phyloP scores from a whole-genome alignment of 2,888 invertebrate genomes.

The Neria commutata region DNA sequence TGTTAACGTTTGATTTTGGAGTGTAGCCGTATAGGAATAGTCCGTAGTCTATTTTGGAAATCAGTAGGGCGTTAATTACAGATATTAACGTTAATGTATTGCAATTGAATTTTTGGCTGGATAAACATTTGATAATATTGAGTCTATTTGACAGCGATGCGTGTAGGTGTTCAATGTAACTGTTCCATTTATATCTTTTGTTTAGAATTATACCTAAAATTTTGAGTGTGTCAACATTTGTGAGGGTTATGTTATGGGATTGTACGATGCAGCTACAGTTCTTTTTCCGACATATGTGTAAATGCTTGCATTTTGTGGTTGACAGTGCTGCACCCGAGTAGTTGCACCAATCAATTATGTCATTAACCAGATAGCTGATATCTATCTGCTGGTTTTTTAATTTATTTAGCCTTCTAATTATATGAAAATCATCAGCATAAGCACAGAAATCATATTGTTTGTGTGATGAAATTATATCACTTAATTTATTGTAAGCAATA shows the following conservation, averaged over 20 bases:
- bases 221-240: neutral
- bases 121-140: conserved; percentile 23
- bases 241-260: neutral
- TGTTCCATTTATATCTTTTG: neutral
- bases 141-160: neutral
- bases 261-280: neutral
- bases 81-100: conserved; percentile 13
- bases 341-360: neutral
- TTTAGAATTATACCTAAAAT: neutral
- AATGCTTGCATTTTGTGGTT: neutral
- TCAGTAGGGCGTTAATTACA: conserved; percentile 11
- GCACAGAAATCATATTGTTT: neutral
- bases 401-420: neutral
- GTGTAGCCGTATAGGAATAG: conserved; percentile 13
- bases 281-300: neutral
- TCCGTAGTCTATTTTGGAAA: conserved; percentile 21
- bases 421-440: neutral
- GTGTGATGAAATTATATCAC: neutral
- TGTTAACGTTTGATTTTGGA: conserved; percentile 1
- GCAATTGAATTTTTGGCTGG: conserved; percentile 14
- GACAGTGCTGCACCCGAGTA: neutral
- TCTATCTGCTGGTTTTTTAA: neutral
- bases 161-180: neutral
- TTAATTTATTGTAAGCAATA: conserved; percentile 12
- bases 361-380: neutral